Evolutionary conservation across 1,140 invertebrate species (phyloP).

Genomic region (Triops longicaudatus): DNA sequence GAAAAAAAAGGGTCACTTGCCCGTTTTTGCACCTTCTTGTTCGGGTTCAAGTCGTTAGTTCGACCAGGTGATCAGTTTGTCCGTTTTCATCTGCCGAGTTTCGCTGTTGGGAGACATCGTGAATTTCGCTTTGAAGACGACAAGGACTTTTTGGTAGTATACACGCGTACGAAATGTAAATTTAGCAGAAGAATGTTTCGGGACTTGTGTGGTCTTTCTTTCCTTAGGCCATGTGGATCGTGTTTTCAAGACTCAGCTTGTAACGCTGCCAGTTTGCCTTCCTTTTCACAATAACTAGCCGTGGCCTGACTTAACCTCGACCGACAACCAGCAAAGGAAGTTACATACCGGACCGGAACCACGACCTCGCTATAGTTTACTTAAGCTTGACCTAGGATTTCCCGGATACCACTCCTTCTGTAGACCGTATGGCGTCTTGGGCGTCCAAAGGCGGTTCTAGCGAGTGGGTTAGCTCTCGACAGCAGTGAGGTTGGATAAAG

Average conservation of each 20-base stretch:
- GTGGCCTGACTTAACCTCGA: not conserved
- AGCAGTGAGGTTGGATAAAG: not conserved
- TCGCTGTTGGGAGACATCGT: not conserved
- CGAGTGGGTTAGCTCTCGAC: not conserved
- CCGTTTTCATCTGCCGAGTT: not conserved
- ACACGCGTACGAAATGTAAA: not conserved
- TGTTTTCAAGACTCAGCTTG: not conserved
- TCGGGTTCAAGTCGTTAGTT: not conserved
- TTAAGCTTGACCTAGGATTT: conserved; percentile 7
- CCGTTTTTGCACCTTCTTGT: conserved; percentile 1
- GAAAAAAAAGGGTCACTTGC: not conserved
- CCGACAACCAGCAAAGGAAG: not conserved
- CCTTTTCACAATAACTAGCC: not conserved
- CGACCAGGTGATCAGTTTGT: not conserved
- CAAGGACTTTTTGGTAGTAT: not conserved
- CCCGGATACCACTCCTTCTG: not conserved
- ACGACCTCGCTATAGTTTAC: not conserved
- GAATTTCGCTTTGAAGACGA: not conserved
- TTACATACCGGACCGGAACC: not conserved
- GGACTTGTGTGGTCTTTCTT: not conserved
- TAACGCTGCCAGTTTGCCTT: not conserved
- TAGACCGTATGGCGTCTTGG: not conserved
- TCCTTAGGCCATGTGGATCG: not conserved
- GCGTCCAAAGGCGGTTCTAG: not conserved
- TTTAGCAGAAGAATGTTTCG: not conserved